Evolutionary conservation across 2,888 invertebrate genomes (phyloP), one percentile per base, ranked within the genome.

Genomic region (Clitarchus hookeri): DNA sequence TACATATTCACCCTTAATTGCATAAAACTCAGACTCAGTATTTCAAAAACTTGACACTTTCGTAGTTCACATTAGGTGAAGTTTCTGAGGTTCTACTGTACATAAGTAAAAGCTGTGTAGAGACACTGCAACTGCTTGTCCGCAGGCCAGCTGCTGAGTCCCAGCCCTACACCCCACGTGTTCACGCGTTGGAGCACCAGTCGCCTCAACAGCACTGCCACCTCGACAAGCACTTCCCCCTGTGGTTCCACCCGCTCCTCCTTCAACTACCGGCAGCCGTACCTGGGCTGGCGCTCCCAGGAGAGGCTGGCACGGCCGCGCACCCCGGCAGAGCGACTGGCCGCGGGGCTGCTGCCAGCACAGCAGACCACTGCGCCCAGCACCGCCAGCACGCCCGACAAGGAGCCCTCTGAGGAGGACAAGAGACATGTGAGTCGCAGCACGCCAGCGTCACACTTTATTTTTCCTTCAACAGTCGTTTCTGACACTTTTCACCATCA

Each of bases 221-320:
- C 84, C 92, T 95, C 95, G 12, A 94, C 95, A 36, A 94, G 94
- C 83, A 91, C 91, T 89, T 91, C 92, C 54, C 91, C 91, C 85
- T 91, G 91, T 86, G 91, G 90, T 89, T 91, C 91, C 84, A 92
- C 94, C 65, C 93, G 95, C 87, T 95, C 95, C 85, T 95, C 96
- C 87, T 96, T 96, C 93, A 97, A 96, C 91, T 96, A 96, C 89
- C 94, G 97, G 78, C 96, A 97, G 91, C 97, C 97, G 0, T 98
- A 98, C 92, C 93, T 98, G 88, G 97, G 97, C 85, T 98, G 97
- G 98, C 93, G 97, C 89, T 94, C 94, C 6, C 97, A 97, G 91
- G 97, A 97, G 91, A 94, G 97, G 88, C 93, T 98, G 85, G 94
- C 95, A 89, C 93, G 94, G 89, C 96, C 96, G 2, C 93, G 97